A percentile compares a stretch with the other conserved stretches of the same genome.
Conservation (phyloP, 1,140 invertebrate genomes). For the Ericerus pela region DNA sequence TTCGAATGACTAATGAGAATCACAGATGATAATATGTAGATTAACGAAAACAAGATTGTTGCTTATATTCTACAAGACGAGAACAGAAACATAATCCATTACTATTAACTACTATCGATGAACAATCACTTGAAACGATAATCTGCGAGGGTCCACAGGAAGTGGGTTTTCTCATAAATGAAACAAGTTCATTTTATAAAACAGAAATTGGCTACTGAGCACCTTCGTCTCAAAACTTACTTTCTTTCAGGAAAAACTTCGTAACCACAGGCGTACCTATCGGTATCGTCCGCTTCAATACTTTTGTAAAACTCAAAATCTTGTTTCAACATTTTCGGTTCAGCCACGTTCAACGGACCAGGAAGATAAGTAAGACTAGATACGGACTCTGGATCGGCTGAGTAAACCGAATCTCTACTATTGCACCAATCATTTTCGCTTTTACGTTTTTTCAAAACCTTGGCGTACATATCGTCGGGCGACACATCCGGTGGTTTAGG, state of each 20-base stretch:
- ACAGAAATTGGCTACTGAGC: too few relatives aligned
- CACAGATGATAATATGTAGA: too few relatives aligned
- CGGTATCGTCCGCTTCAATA: background rate
- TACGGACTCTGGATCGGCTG: background rate
- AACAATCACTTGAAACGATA: too few relatives aligned
- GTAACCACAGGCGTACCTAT: background rate
- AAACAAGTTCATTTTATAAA: too few relatives aligned
- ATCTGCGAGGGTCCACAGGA: too few relatives aligned
- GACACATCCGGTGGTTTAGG: slow-evolving; percentile 51
- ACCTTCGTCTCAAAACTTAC: background rate
- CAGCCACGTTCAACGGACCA: background rate
- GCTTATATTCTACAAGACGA: too few relatives aligned
- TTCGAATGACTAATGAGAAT: too few relatives aligned
- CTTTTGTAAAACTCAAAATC: background rate
- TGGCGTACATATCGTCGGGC: slow-evolving; percentile 70
- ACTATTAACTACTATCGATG: too few relatives aligned
- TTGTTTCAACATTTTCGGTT: background rate
- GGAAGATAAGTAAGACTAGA: background rate
- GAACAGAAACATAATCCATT: too few relatives aligned
- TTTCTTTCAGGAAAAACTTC: background rate
- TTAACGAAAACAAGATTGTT: too few relatives aligned
- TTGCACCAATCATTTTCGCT: slow-evolving; percentile 14
- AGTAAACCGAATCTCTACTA: slow-evolving; percentile 4
- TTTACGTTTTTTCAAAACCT: slow-evolving; percentile 55
- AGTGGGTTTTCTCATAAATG: too few relatives aligned